These are phyloP conservation scores for Bombyx huttoni DNA, from an alignment of 2,888 invertebrate species.

Conservation along the genomic window DNA sequence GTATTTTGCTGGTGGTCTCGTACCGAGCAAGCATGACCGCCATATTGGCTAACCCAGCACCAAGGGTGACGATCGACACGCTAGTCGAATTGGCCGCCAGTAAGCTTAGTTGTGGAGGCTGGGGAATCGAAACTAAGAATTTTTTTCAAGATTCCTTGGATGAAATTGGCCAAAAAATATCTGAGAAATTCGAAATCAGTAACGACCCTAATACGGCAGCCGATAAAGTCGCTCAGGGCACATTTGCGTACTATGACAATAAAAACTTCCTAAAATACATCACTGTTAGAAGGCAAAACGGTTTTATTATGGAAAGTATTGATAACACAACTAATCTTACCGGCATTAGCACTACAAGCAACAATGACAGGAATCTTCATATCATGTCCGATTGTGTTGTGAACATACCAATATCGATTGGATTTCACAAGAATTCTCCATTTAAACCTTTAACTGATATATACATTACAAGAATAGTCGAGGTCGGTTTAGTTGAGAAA, in stretches of 20 bases:
- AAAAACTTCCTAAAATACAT: conserved; percentile 78
- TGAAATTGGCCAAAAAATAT: conserved; percentile 76
- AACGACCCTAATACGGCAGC: conserved; percentile 76
- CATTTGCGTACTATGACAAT: conserved; percentile 86
- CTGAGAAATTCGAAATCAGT: conserved; percentile 75
- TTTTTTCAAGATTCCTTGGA: conserved; percentile 82
- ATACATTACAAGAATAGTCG: conserved; percentile 77
- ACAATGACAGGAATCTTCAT: conserved; percentile 74
- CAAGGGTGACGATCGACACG: conserved; percentile 85
- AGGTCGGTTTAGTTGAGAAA: conserved; percentile 83
- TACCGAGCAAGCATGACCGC: conserved; percentile 90
- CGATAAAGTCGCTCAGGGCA: conserved; percentile 77
- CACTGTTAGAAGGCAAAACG: conserved; percentile 69
- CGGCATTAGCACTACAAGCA: conserved; percentile 9
- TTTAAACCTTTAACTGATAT: conserved; percentile 78
- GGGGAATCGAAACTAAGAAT: conserved; percentile 78
- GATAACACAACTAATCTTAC: conserved; percentile 31
- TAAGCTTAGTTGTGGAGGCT: conserved; percentile 78
- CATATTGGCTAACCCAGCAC: conserved; percentile 83
- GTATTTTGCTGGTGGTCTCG: conserved; percentile 82
- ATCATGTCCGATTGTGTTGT: conserved; percentile 88
- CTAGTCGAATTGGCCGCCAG: conserved; percentile 78
- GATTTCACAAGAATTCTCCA: conserved; percentile 86
- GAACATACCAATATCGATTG: conserved; percentile 85
- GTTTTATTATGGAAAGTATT: conserved; percentile 23